A percentile compares a stretch with the other conserved stretches of the same genome.
These are phyloP conservation scores for Danio rerio DNA, from an alignment of 2,113 vertebrate species.

Conservation along the genomic window GRCz12tu NC_133176.1:44946001-44946500, in stretches of 20 bases:
- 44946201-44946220: slow-evolving; percentile 21
- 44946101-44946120: slow-evolving; percentile 17
- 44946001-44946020: no score
- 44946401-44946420: not conserved
- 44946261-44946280: slow-evolving; percentile 18
- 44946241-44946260: not conserved
- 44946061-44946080: no score
- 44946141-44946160: slow-evolving; percentile 3
- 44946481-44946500: not conserved
- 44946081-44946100: not conserved
- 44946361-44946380: slow-evolving; percentile 13
- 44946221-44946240: not conserved
- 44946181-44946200: slow-evolving; percentile 22
- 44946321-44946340: not conserved
- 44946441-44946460: not conserved
- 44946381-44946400: not conserved
- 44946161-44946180: not conserved
- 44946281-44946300: slow-evolving; percentile 5
- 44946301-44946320: not conserved
- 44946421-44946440: not conserved
- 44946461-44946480: not conserved
- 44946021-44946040: no score
- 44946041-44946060: no score
- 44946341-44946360: not conserved
- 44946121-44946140: not conserved